These are phyloP conservation scores for Oryzias javanicus DNA, from an alignment of 2,113 vertebrate species.

Conservation along the genomic window DNA sequence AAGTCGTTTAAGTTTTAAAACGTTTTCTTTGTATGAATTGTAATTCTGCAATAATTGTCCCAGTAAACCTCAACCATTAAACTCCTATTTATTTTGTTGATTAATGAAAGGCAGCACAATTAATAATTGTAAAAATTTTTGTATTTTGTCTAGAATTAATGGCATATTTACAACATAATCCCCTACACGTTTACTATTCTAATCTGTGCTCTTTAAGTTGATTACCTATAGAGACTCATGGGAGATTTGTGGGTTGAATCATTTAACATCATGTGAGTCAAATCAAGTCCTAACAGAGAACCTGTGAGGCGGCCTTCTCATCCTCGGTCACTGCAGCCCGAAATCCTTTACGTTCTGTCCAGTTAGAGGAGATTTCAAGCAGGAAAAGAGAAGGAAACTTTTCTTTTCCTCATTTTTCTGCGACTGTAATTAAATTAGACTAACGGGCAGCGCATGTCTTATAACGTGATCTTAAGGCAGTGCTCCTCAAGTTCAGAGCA, in stretches of 20 bases:
- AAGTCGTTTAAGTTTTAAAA: too few species aligned
- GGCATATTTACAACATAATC: background rate
- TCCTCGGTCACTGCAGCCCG: slow-evolving; percentile 7
- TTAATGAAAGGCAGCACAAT: too few species aligned
- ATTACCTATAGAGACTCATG: background rate
- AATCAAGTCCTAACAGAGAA: slow-evolving; percentile 30
- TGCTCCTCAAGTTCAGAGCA: slow-evolving; percentile 41
- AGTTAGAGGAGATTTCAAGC: slow-evolving; percentile 20
- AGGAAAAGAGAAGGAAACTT: slow-evolving; percentile 31
- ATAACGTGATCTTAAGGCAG: slow-evolving; percentile 65
- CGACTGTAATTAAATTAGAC: slow-evolving; percentile 70
- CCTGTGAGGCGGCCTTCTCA: slow-evolving; percentile 1
- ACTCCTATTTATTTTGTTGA: too few species aligned
- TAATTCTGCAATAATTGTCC: too few species aligned
- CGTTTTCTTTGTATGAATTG: too few species aligned
- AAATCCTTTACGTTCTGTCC: slow-evolving; percentile 27
- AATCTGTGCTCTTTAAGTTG: background rate
- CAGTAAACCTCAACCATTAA: too few species aligned
- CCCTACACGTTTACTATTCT: background rate
- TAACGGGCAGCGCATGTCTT: slow-evolving; percentile 76
- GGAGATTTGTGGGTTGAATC: slow-evolving; percentile 6
- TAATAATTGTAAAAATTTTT: too few species aligned
- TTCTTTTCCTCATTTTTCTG: slow-evolving; percentile 53
- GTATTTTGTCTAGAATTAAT: background rate
- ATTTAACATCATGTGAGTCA: slow-evolving; percentile 26